These are phyloP conservation scores for Calephelis perditalis DNA, from an alignment of 2,888 invertebrate species.

Conservation along the genomic window DNA sequence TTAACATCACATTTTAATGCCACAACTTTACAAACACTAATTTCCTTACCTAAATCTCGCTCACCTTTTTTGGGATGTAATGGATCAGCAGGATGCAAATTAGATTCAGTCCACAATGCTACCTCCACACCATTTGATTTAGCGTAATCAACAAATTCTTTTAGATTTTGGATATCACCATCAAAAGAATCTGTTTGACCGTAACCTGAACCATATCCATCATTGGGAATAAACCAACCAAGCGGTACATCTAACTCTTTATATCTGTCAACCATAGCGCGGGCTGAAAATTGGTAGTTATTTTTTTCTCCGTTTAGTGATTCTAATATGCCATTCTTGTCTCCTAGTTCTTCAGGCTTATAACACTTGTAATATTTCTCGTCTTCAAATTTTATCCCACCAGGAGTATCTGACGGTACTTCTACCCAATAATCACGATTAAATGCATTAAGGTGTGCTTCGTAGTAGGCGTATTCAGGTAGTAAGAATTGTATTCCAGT, in stretches of 20 bases:
- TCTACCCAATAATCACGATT: constrained; percentile 70
- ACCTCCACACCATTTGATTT: constrained; percentile 55
- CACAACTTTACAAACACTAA: constrained; percentile 51
- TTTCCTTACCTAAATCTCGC: constrained; percentile 60
- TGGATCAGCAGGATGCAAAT: constrained; percentile 57
- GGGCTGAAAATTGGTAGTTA: constrained; percentile 68
- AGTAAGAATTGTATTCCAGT: constrained; percentile 60
- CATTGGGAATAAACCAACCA: constrained; percentile 69
- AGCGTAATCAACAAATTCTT: constrained; percentile 53
- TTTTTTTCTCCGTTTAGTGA: constrained; percentile 65
- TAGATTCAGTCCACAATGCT: constrained; percentile 65
- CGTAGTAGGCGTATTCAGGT: constrained; percentile 64
- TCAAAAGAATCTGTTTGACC: constrained; percentile 61
- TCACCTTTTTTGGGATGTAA: constrained; percentile 63
- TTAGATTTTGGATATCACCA: constrained; percentile 62
- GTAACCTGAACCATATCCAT: constrained; percentile 67
- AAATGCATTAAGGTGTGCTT: constrained; percentile 66
- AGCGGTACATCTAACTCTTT: constrained; percentile 58
- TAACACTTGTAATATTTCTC: constrained; percentile 60
- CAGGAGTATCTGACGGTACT: constrained; percentile 40
- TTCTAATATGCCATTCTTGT: constrained; percentile 56
- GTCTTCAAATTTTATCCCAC: constrained; percentile 61
- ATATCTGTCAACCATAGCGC: constrained; percentile 68
- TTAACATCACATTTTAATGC: constrained; percentile 70
- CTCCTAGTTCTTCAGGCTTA: constrained; percentile 50